Percentiles rank a stretch among this genome's conserved stretches.
phyloP scores from a whole-genome alignment of 2,113 vertebrate genomes.

The Podarcis cretensis region DNA sequence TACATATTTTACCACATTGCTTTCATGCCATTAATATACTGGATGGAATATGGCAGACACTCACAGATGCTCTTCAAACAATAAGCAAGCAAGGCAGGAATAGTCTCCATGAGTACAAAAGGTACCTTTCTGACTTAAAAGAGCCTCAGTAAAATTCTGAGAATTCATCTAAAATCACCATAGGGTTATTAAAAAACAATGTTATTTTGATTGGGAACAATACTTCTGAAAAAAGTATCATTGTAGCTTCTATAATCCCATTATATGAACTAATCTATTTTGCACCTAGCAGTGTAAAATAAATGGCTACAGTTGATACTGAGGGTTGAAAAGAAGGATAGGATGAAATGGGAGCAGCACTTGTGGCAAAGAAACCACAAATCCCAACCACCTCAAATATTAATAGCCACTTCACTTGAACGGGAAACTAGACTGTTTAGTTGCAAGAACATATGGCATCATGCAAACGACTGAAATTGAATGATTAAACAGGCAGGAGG shows the following conservation, averaged over 20 bases:
- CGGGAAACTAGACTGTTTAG: constrained; percentile 66
- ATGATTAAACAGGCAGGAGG: constrained; percentile 69
- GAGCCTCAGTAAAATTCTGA: constrained; percentile 19
- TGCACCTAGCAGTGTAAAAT: not conserved
- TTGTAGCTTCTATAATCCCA: constrained; percentile 21
- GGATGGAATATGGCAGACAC: not conserved
- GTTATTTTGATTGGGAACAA: constrained; percentile 27
- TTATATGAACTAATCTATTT: constrained; percentile 12
- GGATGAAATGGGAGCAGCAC: not conserved
- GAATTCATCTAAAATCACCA: constrained; percentile 20
- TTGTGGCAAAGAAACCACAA: constrained; percentile 45
- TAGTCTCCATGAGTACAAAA: constrained; percentile 17
- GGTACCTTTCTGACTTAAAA: not conserved
- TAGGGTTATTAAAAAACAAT: constrained; percentile 25
- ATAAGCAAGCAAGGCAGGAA: not conserved
- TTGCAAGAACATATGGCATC: constrained; percentile 69
- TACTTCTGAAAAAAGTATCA: not conserved
- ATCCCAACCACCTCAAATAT: constrained; percentile 64
- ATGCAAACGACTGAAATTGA: constrained; percentile 67
- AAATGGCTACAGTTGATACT: constrained; percentile 36
- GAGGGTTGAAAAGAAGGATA: constrained; percentile 30
- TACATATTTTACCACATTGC: not conserved
- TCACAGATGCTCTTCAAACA: not conserved
- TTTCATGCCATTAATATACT: not conserved
- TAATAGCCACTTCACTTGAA: constrained; percentile 59